These are phyloP conservation scores for Blomia tropicalis DNA, from an alignment of 2,888 invertebrate genomes.

Conservation along the genomic window DNA sequence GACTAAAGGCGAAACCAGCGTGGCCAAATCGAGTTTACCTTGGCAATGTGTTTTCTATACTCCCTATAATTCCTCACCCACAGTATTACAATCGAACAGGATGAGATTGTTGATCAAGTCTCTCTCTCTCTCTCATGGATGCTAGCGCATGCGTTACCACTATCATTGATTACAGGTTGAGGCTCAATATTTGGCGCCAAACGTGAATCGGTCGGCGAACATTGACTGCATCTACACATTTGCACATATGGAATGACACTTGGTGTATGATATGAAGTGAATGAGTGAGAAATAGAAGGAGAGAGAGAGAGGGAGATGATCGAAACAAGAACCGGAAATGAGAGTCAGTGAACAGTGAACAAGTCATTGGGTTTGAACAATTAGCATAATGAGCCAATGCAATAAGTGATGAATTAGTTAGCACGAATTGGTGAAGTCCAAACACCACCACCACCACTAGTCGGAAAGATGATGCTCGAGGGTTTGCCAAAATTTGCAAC, in stretches of 20 bases:
- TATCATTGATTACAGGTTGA: not conserved
- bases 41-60: not conserved
- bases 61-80: not conserved
- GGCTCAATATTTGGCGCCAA: constrained; percentile 10
- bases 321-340: not conserved
- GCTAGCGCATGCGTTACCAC: not conserved
- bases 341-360: not conserved
- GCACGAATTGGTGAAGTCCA: not conserved
- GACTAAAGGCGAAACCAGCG: not conserved
- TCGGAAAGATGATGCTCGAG: no score
- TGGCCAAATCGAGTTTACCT: constrained; percentile 13
- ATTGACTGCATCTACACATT: not conserved
- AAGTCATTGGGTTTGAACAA: constrained; percentile 6
- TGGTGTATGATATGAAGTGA: not conserved
- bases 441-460: not conserved
- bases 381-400: constrained; percentile 1
- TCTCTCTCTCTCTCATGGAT: not conserved
- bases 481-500: not conserved
- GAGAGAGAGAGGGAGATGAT: not conserved
- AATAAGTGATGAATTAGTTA: constrained; percentile 12
- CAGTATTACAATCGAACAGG: constrained; percentile 7
- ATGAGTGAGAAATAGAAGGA: not conserved
- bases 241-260: not conserved
- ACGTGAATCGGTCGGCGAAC: not conserved
- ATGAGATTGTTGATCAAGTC: constrained; percentile 6